A percentile compares a stretch with the other conserved stretches of the same genome.
phyloP scores from a whole-genome alignment of 2,888 invertebrate species.

The Elmis aenea region DNA sequence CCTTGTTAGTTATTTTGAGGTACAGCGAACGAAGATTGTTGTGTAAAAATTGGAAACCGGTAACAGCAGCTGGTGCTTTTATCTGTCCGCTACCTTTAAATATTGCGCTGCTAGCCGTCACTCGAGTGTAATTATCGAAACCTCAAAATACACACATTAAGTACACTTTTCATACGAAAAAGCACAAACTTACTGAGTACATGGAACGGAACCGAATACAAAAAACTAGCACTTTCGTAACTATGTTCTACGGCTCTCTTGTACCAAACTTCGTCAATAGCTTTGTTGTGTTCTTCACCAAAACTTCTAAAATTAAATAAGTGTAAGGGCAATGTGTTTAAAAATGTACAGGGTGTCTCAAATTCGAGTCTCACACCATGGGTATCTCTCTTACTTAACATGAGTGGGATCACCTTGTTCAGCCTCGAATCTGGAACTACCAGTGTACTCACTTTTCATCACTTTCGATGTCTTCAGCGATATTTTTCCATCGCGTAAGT shows the following conservation, averaged over 20 bases:
- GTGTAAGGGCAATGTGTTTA: neutral
- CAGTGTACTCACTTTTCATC: slow-evolving; percentile 12
- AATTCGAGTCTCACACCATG: no score
- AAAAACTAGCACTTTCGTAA: slow-evolving; percentile 67
- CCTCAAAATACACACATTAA: neutral
- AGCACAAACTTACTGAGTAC: slow-evolving; percentile 30
- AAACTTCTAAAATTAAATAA: slow-evolving; percentile 55
- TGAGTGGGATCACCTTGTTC: no score
- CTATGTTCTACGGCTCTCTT: slow-evolving; percentile 81
- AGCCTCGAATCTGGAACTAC: neutral
- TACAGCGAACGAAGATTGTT: slow-evolving; percentile 71
- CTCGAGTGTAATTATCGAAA: slow-evolving; percentile 55
- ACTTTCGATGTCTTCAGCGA: slow-evolving; percentile 6
- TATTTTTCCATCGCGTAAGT: slow-evolving; percentile 72
- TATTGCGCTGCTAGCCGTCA: slow-evolving; percentile 82
- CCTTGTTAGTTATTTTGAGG: slow-evolving; percentile 71
- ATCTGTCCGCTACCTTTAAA: slow-evolving; percentile 56
- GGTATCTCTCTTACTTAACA: no score
- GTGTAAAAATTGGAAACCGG: slow-evolving; percentile 78
- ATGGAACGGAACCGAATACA: slow-evolving; percentile 71
- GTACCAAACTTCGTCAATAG: slow-evolving; percentile 87
- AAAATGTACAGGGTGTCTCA: no score
- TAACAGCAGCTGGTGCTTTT: slow-evolving; percentile 63
- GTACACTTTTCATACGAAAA: neutral
- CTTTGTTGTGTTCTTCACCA: slow-evolving; percentile 63